Conservation (phyloP, 1,140 invertebrate genomes). For the Anadara kagoshimensis region DNA sequence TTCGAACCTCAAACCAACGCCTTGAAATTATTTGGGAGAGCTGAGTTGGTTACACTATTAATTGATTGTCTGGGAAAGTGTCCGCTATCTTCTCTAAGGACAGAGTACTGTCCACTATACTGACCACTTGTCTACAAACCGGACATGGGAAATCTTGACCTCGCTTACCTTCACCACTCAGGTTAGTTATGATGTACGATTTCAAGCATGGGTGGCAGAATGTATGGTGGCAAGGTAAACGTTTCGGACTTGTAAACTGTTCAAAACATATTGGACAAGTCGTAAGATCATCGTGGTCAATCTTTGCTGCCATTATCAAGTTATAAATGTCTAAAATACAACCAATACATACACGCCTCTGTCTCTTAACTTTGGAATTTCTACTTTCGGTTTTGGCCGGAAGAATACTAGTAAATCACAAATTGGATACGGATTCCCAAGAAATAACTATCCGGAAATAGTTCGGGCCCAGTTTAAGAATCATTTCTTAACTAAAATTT, state of each 20-base stretch:
- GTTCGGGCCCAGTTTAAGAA: too few species aligned
- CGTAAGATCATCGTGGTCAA: conserved; percentile 58
- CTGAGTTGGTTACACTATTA: conserved; percentile 48
- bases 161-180: conserved; percentile 27
- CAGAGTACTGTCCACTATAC: conserved; percentile 28
- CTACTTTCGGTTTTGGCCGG: too few species aligned
- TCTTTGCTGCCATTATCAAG: too few species aligned
- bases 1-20: too few species aligned
- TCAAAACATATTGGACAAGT: conserved; percentile 63
- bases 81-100: conserved; percentile 40
- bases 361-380: too few species aligned
- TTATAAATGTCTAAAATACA: too few species aligned
- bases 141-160: conserved; percentile 44
- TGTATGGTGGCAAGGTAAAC: conserved; percentile 63
- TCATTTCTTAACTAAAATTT: too few species aligned
- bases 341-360: too few species aligned
- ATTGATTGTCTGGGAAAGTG: conserved; percentile 49
- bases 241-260: conserved; percentile 53
- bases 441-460: too few species aligned
- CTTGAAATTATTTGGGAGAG: too few species aligned
- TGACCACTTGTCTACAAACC: conserved; percentile 44
- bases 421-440: too few species aligned
- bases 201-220: conserved; percentile 77
- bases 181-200: conserved; percentile 79
- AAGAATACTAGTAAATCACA: too few species aligned